phyloP scores from a whole-genome alignment of 2,888 invertebrate species.

The Thera obeliscata region DNA sequence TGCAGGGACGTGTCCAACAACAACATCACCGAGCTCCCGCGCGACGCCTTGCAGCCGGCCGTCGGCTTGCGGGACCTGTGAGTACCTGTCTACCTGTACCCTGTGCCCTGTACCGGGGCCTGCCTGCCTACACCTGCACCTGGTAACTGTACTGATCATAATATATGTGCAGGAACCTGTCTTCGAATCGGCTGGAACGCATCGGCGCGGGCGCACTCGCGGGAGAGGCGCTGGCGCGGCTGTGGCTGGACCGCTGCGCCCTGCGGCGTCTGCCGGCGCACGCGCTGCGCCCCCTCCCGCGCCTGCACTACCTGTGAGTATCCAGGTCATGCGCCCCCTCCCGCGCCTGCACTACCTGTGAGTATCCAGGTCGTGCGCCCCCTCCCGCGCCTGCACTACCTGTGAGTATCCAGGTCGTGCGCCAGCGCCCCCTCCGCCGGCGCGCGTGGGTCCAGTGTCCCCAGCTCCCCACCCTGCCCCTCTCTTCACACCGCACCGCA shows the following conservation, averaged over 20 bases:
- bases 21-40: slow-evolving; percentile 90
- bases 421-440: too few relatives aligned
- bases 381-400: slow-evolving; percentile 56
- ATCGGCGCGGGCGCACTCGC: slow-evolving; percentile 88
- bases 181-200: slow-evolving; percentile 89
- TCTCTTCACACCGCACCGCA: too few relatives aligned
- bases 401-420: slow-evolving; percentile 79
- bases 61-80: slow-evolving; percentile 90
- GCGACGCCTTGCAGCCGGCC: slow-evolving; percentile 88
- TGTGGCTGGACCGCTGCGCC: slow-evolving; percentile 86
- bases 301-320: slow-evolving; percentile 86
- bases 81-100: slow-evolving; percentile 67
- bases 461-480: too few relatives aligned
- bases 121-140: too few relatives aligned
- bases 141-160: too few relatives aligned
- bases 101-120: neutral
- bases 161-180: slow-evolving; percentile 86
- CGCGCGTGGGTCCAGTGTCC: too few relatives aligned
- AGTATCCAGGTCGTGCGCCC: slow-evolving; percentile 59
- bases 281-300: slow-evolving; percentile 76
- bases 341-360: slow-evolving; percentile 76
- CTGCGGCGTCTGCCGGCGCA: slow-evolving; percentile 83
- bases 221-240: slow-evolving; percentile 84
- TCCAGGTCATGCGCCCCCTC: neutral
- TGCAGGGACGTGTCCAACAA: slow-evolving; percentile 92